These are phyloP conservation scores for Huso huso DNA, from an alignment of 2,797 vertebrate genomes.

Conservation along the genomic window DNA sequence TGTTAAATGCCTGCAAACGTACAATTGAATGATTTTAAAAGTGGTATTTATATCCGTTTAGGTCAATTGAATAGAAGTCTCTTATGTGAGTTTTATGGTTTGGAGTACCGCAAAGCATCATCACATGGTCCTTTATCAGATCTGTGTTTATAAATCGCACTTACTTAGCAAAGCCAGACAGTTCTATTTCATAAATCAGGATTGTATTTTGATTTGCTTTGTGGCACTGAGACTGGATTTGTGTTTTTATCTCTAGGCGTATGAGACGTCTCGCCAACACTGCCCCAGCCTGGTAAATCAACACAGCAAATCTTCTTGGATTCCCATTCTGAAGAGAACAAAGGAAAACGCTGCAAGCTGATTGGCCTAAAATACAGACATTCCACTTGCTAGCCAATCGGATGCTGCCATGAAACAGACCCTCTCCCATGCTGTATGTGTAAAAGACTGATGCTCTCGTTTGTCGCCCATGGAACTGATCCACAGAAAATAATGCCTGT, in stretches of 20 bases:
- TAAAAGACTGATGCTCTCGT: slow-evolving; percentile 29
- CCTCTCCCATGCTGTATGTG: slow-evolving; percentile 31
- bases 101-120: too few relatives aligned
- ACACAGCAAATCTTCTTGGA: slow-evolving; percentile 7
- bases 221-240: not conserved
- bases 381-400: slow-evolving; percentile 42
- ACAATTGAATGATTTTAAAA: too few relatives aligned
- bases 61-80: too few relatives aligned
- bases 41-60: too few relatives aligned
- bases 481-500: slow-evolving; percentile 33
- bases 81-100: too few relatives aligned
- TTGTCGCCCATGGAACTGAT: slow-evolving; percentile 29
- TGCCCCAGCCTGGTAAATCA: slow-evolving; percentile 82
- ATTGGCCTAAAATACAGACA: slow-evolving; percentile 28
- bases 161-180: too few relatives aligned
- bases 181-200: too few relatives aligned
- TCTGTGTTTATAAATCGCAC: too few relatives aligned
- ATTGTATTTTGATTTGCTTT: too few relatives aligned
- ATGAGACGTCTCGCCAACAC: slow-evolving; percentile 91
- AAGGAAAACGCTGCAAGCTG: slow-evolving; percentile 27
- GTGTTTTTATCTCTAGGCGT: slow-evolving; percentile 45
- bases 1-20: too few relatives aligned
- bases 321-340: slow-evolving; percentile 29
- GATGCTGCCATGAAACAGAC: slow-evolving; percentile 20
- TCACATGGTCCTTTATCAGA: too few relatives aligned